Evolutionary conservation across 2,113 vertebrate genomes (phyloP), one percentile per base, ranked within the genome.

Genomic region (Pelmatolapia mariae): DNA sequence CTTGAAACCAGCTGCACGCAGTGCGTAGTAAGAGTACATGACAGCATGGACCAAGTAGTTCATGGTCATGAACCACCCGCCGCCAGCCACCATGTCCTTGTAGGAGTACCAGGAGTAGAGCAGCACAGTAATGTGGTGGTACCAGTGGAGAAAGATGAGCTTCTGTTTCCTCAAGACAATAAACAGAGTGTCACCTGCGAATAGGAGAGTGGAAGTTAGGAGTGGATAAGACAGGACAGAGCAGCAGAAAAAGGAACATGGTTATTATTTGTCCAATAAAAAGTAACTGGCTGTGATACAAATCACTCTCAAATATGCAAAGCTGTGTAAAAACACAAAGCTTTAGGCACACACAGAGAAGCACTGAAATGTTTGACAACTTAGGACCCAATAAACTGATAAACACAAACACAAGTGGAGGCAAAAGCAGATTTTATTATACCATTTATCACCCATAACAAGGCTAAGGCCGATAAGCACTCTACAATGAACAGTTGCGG

Each of bases 61-160:
- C 98, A 99, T 99, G 38, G 99, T 99, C 99, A 99, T 99, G 94
- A 99, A 99, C 99, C 99, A 99, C 19, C 99, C 99, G 1, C 99
- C 99, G 1, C 99, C 99, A 1, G 99, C 99, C 73, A 99, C 97
- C 99, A 99, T 99, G 97, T 99, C 99, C 96, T 99, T 99, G 96
- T 99, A 99, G 56, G 99, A 99, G 95, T 99, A 99, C 99, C 99
- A 99, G 83, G 99, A 99, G 96, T 99, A 99, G 50, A 99, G 98
- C 83, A 99, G 97, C 94, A 99, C 99, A 22, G 99, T 99, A 96
- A 99, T 99, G 96, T 99, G 99, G 80, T 99, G 99, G 96, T 99
- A 99, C 99, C 99, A 99, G 95, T 99, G 99, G 53, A 99, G 97
- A 95, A 99, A 99, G 96, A 99, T 99, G 90, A 99, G 97, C 96